A percentile compares a stretch with the other conserved stretches of the same genome.
Evolutionary conservation across 2,113 vertebrate genomes (phyloP).

Genomic region (Rattus rattus): DNA sequence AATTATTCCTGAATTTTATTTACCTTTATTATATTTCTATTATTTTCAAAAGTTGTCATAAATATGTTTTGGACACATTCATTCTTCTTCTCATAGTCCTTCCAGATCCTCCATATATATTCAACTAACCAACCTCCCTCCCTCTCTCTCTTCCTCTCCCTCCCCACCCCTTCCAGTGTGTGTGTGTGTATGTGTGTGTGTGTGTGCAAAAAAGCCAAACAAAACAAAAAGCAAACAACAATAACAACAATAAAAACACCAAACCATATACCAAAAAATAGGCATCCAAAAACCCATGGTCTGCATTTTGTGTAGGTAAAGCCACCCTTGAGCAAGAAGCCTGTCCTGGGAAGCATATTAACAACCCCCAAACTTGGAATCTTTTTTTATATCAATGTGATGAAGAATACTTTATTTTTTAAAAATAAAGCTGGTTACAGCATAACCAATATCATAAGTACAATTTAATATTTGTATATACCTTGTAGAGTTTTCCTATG

Average conservation of each 20-base stretch:
- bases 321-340: no score
- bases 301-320: background rate
- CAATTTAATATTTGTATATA: background rate
- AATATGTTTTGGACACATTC: background rate
- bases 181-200: background rate
- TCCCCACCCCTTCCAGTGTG: background rate
- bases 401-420: background rate
- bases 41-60: background rate
- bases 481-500: background rate
- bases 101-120: background rate
- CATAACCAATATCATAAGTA: background rate
- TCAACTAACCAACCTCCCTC: background rate
- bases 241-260: background rate
- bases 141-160: background rate
- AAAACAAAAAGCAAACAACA: background rate
- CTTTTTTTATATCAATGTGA: background rate
- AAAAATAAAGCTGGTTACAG: background rate
- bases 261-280: background rate
- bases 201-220: background rate
- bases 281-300: background rate
- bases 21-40: background rate
- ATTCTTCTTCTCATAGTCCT: background rate
- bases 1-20: background rate
- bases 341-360: background rate
- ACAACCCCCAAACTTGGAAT: background rate